Conservation (phyloP, 2,888 invertebrate genomes). For the Drosophila robusta region DNA sequence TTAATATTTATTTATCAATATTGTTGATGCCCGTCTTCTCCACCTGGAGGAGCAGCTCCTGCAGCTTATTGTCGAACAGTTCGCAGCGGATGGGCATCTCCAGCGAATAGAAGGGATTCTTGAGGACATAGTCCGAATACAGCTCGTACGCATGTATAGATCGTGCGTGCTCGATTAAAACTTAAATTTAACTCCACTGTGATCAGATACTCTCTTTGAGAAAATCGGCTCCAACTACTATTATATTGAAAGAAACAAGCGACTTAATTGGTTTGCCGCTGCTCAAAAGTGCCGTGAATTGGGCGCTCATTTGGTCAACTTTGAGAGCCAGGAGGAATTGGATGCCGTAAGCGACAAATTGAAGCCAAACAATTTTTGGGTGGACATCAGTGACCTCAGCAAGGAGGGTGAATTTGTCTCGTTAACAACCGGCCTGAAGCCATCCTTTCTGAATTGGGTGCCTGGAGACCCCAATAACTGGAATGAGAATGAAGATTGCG, state of each 20-base stretch:
- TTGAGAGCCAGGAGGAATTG: too few species aligned
- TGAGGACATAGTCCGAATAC: conserved; percentile 98
- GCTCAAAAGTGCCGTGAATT: not conserved
- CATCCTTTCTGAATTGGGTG: too few species aligned
- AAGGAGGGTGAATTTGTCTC: too few species aligned
- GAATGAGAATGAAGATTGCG: too few species aligned
- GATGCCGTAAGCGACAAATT: not conserved
- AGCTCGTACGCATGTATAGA: conserved; percentile 92
- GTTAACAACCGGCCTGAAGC: too few species aligned
- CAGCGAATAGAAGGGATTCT: conserved; percentile 99
- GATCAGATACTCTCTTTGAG: too few species aligned
- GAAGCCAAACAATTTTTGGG: too few species aligned
- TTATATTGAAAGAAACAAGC: not conserved
- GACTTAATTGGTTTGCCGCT: not conserved
- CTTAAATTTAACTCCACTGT: too few species aligned
- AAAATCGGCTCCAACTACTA: not conserved
- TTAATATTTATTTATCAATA: conserved; percentile 86
- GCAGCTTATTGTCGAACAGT: conserved; percentile 96
- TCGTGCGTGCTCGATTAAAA: too few species aligned
- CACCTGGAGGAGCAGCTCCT: conserved; percentile 92
- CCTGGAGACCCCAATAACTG: too few species aligned
- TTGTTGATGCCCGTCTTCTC: conserved; percentile 94
- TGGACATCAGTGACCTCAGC: too few species aligned
- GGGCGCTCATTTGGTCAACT: not conserved
- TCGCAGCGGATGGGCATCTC: conserved; percentile 99